Conservation (phyloP, 2,113 vertebrate genomes). For the Pelvicachromis taeniatus region DNA sequence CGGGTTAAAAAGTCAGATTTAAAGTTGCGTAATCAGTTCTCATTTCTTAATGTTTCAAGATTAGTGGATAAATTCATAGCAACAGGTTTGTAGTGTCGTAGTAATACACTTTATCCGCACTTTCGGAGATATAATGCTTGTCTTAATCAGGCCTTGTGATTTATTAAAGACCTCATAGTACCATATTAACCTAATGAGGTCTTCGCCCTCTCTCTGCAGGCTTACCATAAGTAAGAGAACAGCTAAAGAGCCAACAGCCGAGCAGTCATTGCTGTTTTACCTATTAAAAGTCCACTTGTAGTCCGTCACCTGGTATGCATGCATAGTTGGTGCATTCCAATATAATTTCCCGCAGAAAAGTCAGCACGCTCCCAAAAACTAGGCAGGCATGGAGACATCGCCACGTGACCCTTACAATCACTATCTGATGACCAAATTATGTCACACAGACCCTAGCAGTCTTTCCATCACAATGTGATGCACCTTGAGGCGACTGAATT, state of each 20-base stretch:
- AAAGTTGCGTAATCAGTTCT: neutral
- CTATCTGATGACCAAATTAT: neutral
- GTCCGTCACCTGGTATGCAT: neutral
- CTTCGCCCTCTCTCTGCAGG: neutral
- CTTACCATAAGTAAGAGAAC: too few species aligned
- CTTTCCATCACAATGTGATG: neutral
- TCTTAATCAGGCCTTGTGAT: neutral
- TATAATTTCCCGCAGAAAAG: too few species aligned
- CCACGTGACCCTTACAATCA: neutral
- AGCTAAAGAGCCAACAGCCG: neutral
- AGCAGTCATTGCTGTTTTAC: neutral
- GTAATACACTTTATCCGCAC: neutral
- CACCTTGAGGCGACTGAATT: rapidly evolving
- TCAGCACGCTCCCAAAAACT: too few species aligned
- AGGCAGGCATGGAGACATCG: neutral
- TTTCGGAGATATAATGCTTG: neutral
- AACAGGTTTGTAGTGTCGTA: neutral
- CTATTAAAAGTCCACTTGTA: neutral
- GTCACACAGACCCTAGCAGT: neutral
- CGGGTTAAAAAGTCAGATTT: neutral
- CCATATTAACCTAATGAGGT: neutral
- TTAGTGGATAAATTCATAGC: neutral
- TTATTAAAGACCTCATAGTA: neutral
- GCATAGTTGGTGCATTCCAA: neutral
- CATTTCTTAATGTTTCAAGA: neutral